Evolutionary conservation across 2,888 invertebrate species (phyloP).

Genomic region (Synanthedon tipuliformis): DNA sequence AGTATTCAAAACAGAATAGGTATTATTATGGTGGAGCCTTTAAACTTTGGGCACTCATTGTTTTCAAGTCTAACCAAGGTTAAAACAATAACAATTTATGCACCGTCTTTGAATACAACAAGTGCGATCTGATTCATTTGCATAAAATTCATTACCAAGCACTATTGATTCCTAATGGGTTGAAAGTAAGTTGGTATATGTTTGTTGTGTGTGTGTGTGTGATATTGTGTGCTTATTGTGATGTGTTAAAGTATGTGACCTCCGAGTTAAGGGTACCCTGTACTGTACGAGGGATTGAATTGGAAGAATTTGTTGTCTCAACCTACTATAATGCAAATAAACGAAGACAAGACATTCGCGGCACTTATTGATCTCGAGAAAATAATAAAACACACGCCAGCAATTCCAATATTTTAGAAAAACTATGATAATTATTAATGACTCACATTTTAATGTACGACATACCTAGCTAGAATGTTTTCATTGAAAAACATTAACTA

Average conservation of each 20-base stretch:
- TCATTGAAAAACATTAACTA: too few relatives aligned
- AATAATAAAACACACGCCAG: too few relatives aligned
- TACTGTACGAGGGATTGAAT: too few relatives aligned
- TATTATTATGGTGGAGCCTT: background rate
- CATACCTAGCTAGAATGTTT: too few relatives aligned
- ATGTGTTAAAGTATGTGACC: constrained; percentile 1
- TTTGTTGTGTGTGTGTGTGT: constrained; percentile 5
- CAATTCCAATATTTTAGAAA: too few relatives aligned
- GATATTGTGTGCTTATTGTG: constrained; percentile 7
- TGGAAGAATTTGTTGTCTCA: too few relatives aligned
- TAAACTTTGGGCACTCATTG: constrained; percentile 7
- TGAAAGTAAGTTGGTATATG: constrained; percentile 1
- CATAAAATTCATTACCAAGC: constrained; percentile 4
- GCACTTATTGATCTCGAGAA: too few relatives aligned
- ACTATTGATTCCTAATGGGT: constrained; percentile 4
- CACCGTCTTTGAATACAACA: constrained; percentile 37
- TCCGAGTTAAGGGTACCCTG: too few relatives aligned
- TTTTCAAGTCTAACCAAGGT: constrained; percentile 15
- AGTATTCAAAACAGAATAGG: background rate
- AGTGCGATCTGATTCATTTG: constrained; percentile 15
- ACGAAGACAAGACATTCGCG: too few relatives aligned
- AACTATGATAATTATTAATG: too few relatives aligned
- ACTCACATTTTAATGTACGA: too few relatives aligned
- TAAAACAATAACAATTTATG: constrained; percentile 30
- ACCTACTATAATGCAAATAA: too few relatives aligned